Conservation (phyloP, 1,140 invertebrate species). For the Cydia amplana region DNA sequence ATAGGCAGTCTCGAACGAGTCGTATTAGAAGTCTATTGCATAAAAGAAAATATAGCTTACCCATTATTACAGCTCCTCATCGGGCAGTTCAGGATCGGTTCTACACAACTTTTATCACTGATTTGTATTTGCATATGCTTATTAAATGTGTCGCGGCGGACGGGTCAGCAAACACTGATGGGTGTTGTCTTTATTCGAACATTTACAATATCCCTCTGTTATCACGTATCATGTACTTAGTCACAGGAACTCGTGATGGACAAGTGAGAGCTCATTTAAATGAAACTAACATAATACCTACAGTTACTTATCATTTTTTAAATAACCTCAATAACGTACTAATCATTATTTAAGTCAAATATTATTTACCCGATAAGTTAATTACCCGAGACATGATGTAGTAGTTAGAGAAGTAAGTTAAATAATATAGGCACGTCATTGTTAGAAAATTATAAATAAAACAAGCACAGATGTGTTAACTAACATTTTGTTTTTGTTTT, state of each 20-base stretch:
- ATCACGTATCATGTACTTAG: slow-evolving; percentile 4
- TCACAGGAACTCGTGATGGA: slow-evolving; percentile 11
- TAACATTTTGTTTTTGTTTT: too few species aligned
- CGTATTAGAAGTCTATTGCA: too few species aligned
- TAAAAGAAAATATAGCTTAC: background rate
- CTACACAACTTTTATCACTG: background rate
- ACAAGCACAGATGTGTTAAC: too few species aligned
- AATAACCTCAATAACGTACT: too few species aligned
- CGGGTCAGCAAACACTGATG: background rate
- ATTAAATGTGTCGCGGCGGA: background rate
- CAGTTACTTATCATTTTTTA: too few species aligned
- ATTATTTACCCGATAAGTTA: too few species aligned
- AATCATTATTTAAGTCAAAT: too few species aligned
- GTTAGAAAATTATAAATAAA: too few species aligned
- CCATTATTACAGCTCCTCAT: background rate
- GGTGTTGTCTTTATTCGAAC: background rate
- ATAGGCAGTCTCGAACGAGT: too few species aligned
- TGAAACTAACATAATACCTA: background rate
- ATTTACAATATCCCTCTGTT: background rate
- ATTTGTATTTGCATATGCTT: background rate
- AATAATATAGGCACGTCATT: too few species aligned
- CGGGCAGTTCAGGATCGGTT: background rate
- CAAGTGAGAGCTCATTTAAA: background rate
- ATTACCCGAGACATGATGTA: too few species aligned
- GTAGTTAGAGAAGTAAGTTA: too few species aligned